Percentiles rank a stretch among this genome's conserved stretches.
These are phyloP conservation scores for Australoheros scitulus DNA, from an alignment of 2,113 vertebrate species.

Conservation along the genomic window DNA sequence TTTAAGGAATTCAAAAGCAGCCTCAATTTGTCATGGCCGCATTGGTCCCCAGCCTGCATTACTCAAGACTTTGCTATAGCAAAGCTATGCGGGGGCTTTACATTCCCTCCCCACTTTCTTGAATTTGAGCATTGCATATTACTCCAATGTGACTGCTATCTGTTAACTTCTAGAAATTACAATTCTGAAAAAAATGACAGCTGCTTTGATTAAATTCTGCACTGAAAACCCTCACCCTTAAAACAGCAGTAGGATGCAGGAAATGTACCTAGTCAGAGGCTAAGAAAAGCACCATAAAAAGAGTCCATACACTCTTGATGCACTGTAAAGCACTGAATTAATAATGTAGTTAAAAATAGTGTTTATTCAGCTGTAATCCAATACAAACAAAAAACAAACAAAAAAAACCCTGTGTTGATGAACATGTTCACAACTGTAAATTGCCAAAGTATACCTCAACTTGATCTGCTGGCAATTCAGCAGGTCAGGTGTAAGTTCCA, in stretches of 20 bases:
- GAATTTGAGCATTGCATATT: neutral
- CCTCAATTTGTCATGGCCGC: conserved; percentile 54
- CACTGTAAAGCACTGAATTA: neutral
- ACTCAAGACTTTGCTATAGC: neutral
- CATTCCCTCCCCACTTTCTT: neutral
- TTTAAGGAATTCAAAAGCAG: conserved; percentile 59
- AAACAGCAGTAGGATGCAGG: neutral
- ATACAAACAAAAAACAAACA: neutral
- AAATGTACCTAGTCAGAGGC: neutral
- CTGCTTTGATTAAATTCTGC: neutral
- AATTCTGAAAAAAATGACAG: neutral
- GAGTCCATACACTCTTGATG: neutral
- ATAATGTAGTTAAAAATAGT: neutral
- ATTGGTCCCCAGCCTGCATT: conserved; percentile 17
- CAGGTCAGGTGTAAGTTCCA: neutral
- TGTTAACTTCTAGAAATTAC: conserved; percentile 18
- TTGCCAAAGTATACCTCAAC: neutral
- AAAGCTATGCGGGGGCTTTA: neutral
- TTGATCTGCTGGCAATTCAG: neutral
- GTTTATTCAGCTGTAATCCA: neutral
- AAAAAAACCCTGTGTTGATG: neutral
- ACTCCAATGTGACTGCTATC: neutral
- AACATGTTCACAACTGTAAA: neutral
- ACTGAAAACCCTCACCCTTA: neutral
- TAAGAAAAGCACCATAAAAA: neutral